phyloP scores from a whole-genome alignment of 2,113 vertebrate genomes.

The Oxyruncus cristatus region DNA sequence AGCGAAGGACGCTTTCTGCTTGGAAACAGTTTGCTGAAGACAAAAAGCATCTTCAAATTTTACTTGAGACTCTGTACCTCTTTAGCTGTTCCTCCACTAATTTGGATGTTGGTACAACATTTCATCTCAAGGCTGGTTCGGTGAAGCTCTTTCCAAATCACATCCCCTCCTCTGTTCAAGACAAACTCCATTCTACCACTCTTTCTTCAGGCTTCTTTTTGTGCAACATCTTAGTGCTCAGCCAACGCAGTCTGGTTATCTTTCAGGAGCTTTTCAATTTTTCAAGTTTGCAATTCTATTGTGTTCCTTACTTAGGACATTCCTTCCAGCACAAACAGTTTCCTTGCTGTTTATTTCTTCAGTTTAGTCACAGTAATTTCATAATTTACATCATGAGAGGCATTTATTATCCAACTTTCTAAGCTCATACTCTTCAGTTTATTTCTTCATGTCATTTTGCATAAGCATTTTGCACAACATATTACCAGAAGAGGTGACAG shows the following conservation, averaged over 20 bases:
- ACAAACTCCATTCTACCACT: background rate
- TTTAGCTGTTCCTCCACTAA: background rate
- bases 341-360: background rate
- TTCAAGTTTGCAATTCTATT: background rate
- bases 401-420: background rate
- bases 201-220: background rate
- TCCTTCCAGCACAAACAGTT: background rate
- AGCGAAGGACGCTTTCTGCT: background rate
- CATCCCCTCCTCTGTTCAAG: background rate
- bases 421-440: background rate
- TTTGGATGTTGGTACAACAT: background rate
- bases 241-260: background rate
- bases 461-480: background rate
- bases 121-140: background rate
- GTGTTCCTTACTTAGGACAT: background rate
- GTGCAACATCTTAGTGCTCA: background rate
- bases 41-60: background rate
- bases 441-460: background rate
- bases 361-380: background rate
- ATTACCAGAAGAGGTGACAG: background rate
- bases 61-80: background rate
- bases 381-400: background rate
- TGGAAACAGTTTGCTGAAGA: background rate
- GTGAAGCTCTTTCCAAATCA: background rate
- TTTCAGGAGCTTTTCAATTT: background rate